Percentiles rank a stretch among this genome's conserved stretches.
These are phyloP conservation scores for Platycercus adscitus DNA, from an alignment of 2,113 vertebrate genomes.

Conservation along the genomic window DNA sequence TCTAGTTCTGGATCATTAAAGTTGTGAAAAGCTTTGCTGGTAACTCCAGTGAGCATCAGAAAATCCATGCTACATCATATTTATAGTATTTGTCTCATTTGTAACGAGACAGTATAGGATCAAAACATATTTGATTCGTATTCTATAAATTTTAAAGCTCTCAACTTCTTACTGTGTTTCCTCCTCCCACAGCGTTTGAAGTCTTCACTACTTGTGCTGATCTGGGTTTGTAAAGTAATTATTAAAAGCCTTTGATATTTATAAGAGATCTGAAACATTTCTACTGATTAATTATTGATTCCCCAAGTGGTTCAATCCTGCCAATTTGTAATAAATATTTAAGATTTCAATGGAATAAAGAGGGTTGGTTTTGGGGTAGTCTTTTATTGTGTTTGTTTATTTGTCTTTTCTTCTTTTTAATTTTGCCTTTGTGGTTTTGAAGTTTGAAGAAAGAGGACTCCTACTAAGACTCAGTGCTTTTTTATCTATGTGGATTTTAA, in stretches of 20 bases:
- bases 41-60: neutral
- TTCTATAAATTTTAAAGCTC: conserved; percentile 37
- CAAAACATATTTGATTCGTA: conserved; percentile 30
- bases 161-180: conserved; percentile 49
- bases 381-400: neutral
- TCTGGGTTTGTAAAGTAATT: conserved; percentile 71
- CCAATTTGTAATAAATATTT: conserved; percentile 67
- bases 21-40: neutral
- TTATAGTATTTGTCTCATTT: conserved; percentile 13
- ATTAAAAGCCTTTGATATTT: conserved; percentile 75
- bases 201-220: conserved; percentile 36
- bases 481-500: neutral
- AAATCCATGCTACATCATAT: neutral
- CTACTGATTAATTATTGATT: conserved; percentile 76
- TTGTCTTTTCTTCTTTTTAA: neutral
- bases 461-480: neutral
- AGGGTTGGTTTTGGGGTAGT: neutral
- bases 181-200: conserved; percentile 64
- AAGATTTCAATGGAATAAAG: conserved; percentile 53
- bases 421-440: neutral
- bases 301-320: conserved; percentile 62
- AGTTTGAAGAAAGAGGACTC: neutral
- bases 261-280: conserved; percentile 65
- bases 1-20: neutral
- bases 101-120: neutral